Percentiles rank a stretch among this genome's conserved stretches.
These are phyloP conservation scores for Plagodis dolabraria DNA, from an alignment of 2,888 invertebrate species.

Conservation along the genomic window DNA sequence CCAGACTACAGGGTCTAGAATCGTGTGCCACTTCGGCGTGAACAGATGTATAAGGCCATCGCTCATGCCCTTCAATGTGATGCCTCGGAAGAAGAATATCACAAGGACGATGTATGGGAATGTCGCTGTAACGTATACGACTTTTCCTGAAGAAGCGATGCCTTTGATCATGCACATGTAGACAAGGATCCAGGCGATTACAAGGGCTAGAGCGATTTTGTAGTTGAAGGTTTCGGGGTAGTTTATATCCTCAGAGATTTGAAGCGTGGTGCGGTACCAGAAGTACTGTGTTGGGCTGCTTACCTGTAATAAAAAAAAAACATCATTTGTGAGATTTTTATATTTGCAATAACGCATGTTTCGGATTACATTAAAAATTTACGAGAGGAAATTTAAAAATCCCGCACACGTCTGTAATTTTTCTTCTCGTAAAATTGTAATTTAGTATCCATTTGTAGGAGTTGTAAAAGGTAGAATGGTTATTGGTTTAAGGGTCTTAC, in stretches of 20 bases:
- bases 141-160: conserved; percentile 98
- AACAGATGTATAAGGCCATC: conserved; percentile 95
- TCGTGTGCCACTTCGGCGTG: conserved; percentile 95
- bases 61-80: conserved; percentile 93
- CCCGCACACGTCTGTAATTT: too few species aligned
- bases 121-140: conserved; percentile 97
- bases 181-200: conserved; percentile 96
- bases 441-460: too few species aligned
- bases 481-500: too few species aligned
- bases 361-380: too few species aligned
- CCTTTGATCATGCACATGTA: conserved; percentile 99
- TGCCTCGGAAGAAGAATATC: conserved; percentile 97
- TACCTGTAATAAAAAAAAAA: conserved; percentile 80
- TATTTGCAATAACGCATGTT: too few species aligned
- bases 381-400: too few species aligned
- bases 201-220: conserved; percentile 94
- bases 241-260: conserved; percentile 95
- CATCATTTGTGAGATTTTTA: too few species aligned
- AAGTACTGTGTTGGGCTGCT: conserved; percentile 97
- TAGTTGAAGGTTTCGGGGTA: conserved; percentile 94
- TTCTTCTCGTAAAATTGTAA: too few species aligned
- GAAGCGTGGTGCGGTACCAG: conserved; percentile 96
- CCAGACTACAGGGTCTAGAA: conserved; percentile 98
- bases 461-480: too few species aligned
- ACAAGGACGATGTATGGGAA: conserved; percentile 98